A percentile compares a stretch with the other conserved stretches of the same genome.
Evolutionary conservation across 2,888 invertebrate genomes (phyloP).

Genomic region (Trichopria drosophilae): DNA sequence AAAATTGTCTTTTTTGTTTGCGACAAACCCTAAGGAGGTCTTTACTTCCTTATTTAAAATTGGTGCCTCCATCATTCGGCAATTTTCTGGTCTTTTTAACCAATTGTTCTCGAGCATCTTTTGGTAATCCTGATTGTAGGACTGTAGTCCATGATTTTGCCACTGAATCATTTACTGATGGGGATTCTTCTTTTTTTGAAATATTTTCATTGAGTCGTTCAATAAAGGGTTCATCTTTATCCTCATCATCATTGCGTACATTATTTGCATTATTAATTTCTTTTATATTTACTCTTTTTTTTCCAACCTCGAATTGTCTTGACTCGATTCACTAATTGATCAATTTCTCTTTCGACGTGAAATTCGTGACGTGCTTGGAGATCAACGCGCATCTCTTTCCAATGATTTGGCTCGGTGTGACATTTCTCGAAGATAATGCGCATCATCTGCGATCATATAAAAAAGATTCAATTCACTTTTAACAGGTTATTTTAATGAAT

Average conservation of each 20-base stretch:
- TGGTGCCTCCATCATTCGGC: constrained; percentile 4
- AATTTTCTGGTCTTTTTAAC: constrained; percentile 9
- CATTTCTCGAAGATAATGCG: not conserved
- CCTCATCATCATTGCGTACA: no score
- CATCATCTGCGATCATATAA: not conserved
- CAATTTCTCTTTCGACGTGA: not conserved
- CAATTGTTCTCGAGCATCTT: constrained; percentile 8
- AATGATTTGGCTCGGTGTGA: not conserved
- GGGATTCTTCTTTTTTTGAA: constrained; percentile 3
- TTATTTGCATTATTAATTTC: not conserved
- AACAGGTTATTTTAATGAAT: not conserved
- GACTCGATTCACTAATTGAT: not conserved
- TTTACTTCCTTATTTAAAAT: constrained; percentile 10
- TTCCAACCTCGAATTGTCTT: not conserved
- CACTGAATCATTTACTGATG: not conserved
- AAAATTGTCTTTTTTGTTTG: constrained; percentile 9
- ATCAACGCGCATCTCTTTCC: not conserved
- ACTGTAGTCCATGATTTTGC: constrained; percentile 3
- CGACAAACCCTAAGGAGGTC: not conserved
- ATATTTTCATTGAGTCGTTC: not conserved
- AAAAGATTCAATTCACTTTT: not conserved
- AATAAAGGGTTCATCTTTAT: no score
- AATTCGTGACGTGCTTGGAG: not conserved
- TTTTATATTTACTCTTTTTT: not conserved
- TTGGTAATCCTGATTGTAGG: constrained; percentile 4